Evolutionary conservation across 2,113 vertebrate genomes (phyloP).

Genomic region (Myotis yumanensis): DNA sequence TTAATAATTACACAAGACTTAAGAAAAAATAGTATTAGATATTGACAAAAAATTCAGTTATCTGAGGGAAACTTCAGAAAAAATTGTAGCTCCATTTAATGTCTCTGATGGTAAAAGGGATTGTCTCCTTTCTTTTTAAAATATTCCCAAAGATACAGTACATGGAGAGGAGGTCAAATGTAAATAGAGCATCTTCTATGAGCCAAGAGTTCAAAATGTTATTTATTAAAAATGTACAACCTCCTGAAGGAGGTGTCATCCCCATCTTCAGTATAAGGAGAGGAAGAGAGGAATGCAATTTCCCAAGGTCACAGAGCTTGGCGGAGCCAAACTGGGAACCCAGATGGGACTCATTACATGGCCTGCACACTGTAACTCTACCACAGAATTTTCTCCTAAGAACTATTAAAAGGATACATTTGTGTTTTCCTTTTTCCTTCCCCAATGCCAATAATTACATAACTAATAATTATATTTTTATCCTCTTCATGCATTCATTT

Average conservation of each 20-base stretch:
- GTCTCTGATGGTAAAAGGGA: not conserved
- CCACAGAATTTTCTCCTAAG: conserved; percentile 4
- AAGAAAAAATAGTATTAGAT: not conserved
- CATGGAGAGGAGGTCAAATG: not conserved
- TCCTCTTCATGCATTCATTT: not conserved
- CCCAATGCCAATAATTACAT: conserved; percentile 44
- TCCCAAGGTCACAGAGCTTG: not conserved
- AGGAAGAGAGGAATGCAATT: not conserved
- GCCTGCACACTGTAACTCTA: not conserved
- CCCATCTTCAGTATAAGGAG: not conserved
- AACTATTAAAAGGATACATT: conserved; percentile 40
- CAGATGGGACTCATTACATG: conserved; percentile 14
- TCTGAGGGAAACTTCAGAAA: not conserved
- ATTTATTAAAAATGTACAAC: not conserved
- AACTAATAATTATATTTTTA: conserved; percentile 49
- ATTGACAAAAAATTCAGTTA: not conserved
- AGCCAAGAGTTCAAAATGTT: conserved; percentile 19
- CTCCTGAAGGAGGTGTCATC: not conserved
- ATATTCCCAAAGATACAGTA: not conserved
- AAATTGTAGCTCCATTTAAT: not conserved
- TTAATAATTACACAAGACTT: not conserved
- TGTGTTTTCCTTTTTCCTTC: conserved; percentile 43
- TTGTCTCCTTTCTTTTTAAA: conserved; percentile 20
- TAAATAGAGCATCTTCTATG: not conserved
- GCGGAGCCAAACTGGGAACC: not conserved